A percentile compares a stretch with the other conserved stretches of the same genome.
Conservation (phyloP, 2,888 invertebrate genomes). For the Macaria notata region DNA sequence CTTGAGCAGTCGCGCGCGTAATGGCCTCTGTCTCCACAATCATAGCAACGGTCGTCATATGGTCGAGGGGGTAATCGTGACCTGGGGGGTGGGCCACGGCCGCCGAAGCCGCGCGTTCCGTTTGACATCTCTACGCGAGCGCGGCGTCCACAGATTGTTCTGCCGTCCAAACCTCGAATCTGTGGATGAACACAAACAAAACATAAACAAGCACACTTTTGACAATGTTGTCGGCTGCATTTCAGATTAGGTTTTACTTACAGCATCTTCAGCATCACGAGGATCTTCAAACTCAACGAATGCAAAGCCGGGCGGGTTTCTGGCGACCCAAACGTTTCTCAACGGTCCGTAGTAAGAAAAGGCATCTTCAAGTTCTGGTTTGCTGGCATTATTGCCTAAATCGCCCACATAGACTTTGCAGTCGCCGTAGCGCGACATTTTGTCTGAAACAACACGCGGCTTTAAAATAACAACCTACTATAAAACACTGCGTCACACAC, state of each 20-base stretch:
- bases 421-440: slow-evolving; percentile 91
- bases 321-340: slow-evolving; percentile 98
- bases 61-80: slow-evolving; percentile 88
- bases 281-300: slow-evolving; percentile 97
- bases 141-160: slow-evolving; percentile 93
- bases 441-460: slow-evolving; percentile 31
- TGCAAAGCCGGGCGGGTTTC: slow-evolving; percentile 97
- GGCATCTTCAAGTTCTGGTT: slow-evolving; percentile 95
- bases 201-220: too few relatives aligned
- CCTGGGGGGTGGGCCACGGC: slow-evolving; percentile 83
- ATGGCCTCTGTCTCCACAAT: slow-evolving; percentile 96
- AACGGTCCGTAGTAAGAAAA: slow-evolving; percentile 96
- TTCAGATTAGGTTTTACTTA: slow-evolving; percentile 62
- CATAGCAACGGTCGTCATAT: slow-evolving; percentile 96
- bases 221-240: too few relatives aligned
- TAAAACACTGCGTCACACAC: slow-evolving; percentile 21
- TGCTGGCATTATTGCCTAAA: slow-evolving; percentile 94
- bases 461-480: neutral
- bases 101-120: slow-evolving; percentile 85
- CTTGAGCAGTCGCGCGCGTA: slow-evolving; percentile 95
- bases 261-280: slow-evolving; percentile 95
- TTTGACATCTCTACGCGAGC: slow-evolving; percentile 96
- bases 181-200: slow-evolving; percentile 27
- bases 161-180: slow-evolving; percentile 86
- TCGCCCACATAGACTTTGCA: slow-evolving; percentile 98